Conservation (phyloP, 2,888 invertebrate species). For the Spicauda simplicius region DNA sequence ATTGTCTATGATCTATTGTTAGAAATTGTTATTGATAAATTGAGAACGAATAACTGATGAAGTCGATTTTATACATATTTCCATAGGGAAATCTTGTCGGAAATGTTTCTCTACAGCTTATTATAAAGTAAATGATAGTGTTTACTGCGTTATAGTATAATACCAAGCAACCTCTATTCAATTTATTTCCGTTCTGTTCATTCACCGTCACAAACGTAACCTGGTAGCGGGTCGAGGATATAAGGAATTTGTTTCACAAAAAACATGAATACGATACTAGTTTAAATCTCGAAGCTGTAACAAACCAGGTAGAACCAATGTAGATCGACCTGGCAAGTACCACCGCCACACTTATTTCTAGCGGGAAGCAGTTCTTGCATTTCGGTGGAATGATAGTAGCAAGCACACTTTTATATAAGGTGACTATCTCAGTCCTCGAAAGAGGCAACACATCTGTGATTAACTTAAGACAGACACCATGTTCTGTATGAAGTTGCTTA, state of each 20-base stretch:
- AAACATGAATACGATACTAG: background rate
- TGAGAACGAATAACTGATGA: slow-evolving; percentile 5
- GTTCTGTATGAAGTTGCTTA: no score
- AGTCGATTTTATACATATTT: slow-evolving; percentile 18
- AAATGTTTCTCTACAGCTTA: slow-evolving; percentile 1
- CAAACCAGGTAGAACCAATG: no score
- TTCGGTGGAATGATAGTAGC: no score
- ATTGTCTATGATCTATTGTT: slow-evolving; percentile 4
- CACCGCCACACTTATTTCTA: no score
- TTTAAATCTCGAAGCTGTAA: background rate
- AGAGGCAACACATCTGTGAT: no score
- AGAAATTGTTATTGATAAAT: no score
- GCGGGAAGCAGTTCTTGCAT: no score
- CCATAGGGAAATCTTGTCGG: slow-evolving; percentile 6
- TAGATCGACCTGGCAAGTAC: no score
- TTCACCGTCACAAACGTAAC: background rate
- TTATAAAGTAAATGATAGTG: background rate
- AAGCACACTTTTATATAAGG: no score
- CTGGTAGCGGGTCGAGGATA: background rate
- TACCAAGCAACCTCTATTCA: background rate
- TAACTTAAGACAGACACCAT: no score
- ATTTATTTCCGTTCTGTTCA: slow-evolving; percentile 2
- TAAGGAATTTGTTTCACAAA: background rate
- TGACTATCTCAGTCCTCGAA: no score
- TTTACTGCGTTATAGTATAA: background rate